A percentile compares a stretch with the other conserved stretches of the same genome.
Conservation (phyloP, 2,113 vertebrate genomes). For the Notothenia coriiceps region DNA sequence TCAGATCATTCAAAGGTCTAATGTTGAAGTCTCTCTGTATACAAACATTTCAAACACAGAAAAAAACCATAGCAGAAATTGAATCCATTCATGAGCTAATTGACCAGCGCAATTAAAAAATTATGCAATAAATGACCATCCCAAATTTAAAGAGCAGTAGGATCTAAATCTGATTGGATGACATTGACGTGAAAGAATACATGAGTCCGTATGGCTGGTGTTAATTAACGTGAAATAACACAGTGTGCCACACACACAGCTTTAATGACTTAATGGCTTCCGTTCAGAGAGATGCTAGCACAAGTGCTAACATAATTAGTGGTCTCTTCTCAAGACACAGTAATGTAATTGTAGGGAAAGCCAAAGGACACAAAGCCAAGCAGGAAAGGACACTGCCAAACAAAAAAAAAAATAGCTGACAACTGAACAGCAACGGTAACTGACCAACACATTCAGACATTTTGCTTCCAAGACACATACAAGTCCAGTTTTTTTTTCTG, state of each 20-base stretch:
- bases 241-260: conserved; percentile 24
- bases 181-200: conserved; percentile 28
- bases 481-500: background rate
- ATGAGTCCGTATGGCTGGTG: conserved; percentile 16
- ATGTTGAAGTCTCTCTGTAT: background rate
- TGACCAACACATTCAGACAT: background rate
- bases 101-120: background rate
- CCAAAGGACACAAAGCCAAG: conserved; percentile 54
- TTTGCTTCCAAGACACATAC: background rate
- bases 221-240: conserved; percentile 63
- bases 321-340: conserved; percentile 61
- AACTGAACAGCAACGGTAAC: conserved; percentile 4
- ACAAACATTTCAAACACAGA: background rate
- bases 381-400: conserved; percentile 50
- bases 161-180: conserved; percentile 15
- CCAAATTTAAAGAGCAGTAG: background rate
- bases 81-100: background rate
- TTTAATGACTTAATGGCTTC: conserved; percentile 74
- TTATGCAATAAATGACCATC: background rate
- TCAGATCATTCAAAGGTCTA: background rate
- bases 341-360: conserved; percentile 70
- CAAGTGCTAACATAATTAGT: conserved; percentile 75
- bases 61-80: background rate
- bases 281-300: conserved; percentile 66
- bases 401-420: conserved; percentile 28